Percentiles rank a stretch among this genome's conserved stretches.
Evolutionary conservation across 2,113 vertebrate species (phyloP).

Genomic region (Bungarus multicinctus): DNA sequence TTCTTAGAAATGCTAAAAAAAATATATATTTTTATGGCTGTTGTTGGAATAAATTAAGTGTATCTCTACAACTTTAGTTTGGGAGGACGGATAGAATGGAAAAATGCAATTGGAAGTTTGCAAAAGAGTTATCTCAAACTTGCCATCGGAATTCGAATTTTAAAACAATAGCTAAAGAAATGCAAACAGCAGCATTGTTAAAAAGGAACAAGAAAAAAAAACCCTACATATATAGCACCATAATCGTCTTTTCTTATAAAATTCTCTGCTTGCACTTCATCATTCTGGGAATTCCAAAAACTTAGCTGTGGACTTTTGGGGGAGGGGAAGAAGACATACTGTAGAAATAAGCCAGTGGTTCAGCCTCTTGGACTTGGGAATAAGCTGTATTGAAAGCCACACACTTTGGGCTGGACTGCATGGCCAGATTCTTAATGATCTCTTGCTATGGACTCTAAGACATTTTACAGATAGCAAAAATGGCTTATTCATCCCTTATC

Average conservation of each 20-base stretch:
- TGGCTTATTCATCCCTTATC: background rate
- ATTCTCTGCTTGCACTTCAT: conserved; percentile 43
- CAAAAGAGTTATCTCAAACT: background rate
- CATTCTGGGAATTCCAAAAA: conserved; percentile 52
- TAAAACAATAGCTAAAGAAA: conserved; percentile 28
- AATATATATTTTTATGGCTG: background rate
- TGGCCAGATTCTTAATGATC: conserved; percentile 2
- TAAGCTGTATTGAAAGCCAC: background rate
- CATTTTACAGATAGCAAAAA: background rate
- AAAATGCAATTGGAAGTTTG: background rate
- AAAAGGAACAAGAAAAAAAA: conserved; percentile 62
- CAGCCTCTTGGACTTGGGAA: background rate
- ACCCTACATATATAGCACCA: conserved; percentile 11
- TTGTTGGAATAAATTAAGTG: background rate
- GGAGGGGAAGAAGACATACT: background rate
- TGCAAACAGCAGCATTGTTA: conserved; percentile 62
- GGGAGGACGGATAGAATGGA: background rate
- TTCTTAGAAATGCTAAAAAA: background rate
- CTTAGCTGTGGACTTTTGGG: conserved; percentile 18
- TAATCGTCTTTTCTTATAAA: conserved; percentile 52
- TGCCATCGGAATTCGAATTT: background rate
- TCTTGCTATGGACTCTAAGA: background rate
- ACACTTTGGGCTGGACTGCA: too few relatives aligned
- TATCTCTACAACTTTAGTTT: background rate
- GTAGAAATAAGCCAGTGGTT: conserved; percentile 35